phyloP scores from a whole-genome alignment of 2,797 vertebrate species.

The Enteromius thamalakanensis region DNA sequence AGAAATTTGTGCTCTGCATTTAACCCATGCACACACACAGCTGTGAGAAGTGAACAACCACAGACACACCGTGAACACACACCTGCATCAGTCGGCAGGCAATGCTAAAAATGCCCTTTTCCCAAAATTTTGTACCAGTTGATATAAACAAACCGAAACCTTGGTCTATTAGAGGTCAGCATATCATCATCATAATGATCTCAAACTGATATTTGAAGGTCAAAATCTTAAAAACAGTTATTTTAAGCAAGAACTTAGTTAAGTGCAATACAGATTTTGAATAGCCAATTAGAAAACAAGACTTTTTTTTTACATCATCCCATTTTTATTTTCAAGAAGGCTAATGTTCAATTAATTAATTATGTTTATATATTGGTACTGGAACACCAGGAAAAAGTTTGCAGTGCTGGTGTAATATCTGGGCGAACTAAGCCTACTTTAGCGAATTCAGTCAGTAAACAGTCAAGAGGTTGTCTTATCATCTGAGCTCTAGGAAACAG shows the following conservation, averaged over 20 bases:
- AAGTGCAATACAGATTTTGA: no score
- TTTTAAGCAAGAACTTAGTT: not conserved
- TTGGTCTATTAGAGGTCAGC: not conserved
- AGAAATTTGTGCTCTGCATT: no score
- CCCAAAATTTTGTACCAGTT: not conserved
- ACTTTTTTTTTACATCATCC: not conserved
- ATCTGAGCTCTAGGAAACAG: not conserved
- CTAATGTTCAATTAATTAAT: not conserved
- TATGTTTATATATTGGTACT: not conserved
- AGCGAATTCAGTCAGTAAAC: not conserved
- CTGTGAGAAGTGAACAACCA: no score
- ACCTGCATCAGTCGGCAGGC: no score
- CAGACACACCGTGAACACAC: no score
- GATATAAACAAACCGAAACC: not conserved
- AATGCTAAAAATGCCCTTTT: not conserved
- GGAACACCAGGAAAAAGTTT: not conserved
- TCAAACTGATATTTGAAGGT: not conserved
- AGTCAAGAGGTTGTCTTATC: not conserved
- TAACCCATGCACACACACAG: no score
- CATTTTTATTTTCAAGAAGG: not conserved
- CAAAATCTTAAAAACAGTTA: not conserved
- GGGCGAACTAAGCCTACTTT: not conserved
- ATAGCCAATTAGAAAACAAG: not conserved
- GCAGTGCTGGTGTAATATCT: not conserved
- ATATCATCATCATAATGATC: not conserved